Evolutionary conservation across 2,888 invertebrate genomes (phyloP), one percentile per base, ranked within the genome.

Genomic region (Quadroppia sp.): DNA sequence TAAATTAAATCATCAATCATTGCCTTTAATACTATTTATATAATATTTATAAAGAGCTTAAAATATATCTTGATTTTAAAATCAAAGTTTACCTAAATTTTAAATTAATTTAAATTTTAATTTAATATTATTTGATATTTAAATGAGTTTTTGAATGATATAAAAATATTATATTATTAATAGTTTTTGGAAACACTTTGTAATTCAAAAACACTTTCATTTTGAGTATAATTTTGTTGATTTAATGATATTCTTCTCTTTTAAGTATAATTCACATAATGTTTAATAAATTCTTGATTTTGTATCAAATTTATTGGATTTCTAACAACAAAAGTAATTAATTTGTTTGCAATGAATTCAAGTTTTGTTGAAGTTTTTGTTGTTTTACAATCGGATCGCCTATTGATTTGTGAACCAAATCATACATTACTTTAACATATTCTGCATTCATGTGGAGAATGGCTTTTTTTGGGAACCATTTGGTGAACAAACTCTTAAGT

Each of bases 351-450:
- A 53, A 20, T 53, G 53, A 53, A 53, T 53, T 20, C 23, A 53
- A 20, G 23, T 15, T 45, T 6, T 45, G 45, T 15, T 45, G 36
- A 36, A 9, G 15, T 48, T n/a, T 53, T 53, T 53, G 53, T 20
- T 53, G n/a, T 48, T 53, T 48, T 6, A 20, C 13, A 6, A 53
- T 23, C 6, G 20, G 17, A 53, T 53, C 53, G 23, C 20, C 53
- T 23, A 53, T 53, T 53, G 53, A 53, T 53, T 53, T 53, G 53
- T 53, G 53, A n/a, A 53, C 53, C 53, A 53, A 53, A 53, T 53
- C 53, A 53, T 53, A 53, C 53, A 53, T 53, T 23, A 53, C n/a
- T 53, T 7, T 53, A 53, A 53, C 6, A 20, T 20, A 53, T 53
- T 53, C 13, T 20, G 59, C 20, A 23, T 13, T 30, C 59, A 15